Conservation (phyloP, 2,888 invertebrate genomes). For the Dascillus cervinus region DNA sequence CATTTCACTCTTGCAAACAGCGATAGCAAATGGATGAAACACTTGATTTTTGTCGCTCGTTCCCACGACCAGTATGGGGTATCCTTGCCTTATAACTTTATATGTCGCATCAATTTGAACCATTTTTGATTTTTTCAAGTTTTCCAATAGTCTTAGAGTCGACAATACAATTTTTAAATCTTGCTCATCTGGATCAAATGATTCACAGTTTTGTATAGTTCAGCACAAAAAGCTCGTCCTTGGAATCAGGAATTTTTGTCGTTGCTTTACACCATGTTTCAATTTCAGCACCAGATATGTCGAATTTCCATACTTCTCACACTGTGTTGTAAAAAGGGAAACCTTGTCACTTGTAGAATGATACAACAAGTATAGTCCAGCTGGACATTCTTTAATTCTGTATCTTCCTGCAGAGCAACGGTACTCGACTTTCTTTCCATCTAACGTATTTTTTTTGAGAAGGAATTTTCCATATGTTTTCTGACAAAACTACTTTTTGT, state of each 20-base stretch:
- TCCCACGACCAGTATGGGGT: constrained; percentile 4
- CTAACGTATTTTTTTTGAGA: neutral
- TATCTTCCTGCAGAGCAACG: constrained; percentile 1
- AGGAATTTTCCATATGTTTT: neutral
- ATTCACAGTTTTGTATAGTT: constrained; percentile 1
- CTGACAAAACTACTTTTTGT: neutral
- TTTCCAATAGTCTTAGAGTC: constrained; percentile 1
- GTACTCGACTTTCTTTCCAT: constrained; percentile 1
- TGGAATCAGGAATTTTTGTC: neutral
- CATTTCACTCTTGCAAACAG: constrained; percentile 5
- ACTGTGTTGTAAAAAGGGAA: neutral
- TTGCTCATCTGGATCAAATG: constrained; percentile 1
- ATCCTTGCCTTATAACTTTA: constrained; percentile 8
- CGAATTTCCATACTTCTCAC: constrained; percentile 1
- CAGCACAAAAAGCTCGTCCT: constrained; percentile 2
- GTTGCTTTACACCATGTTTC: neutral
- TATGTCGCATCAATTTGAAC: constrained; percentile 8
- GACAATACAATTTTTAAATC: constrained; percentile 2
- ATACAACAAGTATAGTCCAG: constrained; percentile 1
- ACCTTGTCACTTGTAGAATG: neutral
- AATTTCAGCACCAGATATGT: constrained; percentile 1
- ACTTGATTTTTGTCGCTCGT: constrained; percentile 1
- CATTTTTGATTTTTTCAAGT: neutral
- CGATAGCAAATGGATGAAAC: constrained; percentile 8
- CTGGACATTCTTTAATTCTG: neutral